Percentiles rank a stretch among this genome's conserved stretches.
Conservation (phyloP, 1,140 invertebrate species). For the Musca domestica region DNA sequence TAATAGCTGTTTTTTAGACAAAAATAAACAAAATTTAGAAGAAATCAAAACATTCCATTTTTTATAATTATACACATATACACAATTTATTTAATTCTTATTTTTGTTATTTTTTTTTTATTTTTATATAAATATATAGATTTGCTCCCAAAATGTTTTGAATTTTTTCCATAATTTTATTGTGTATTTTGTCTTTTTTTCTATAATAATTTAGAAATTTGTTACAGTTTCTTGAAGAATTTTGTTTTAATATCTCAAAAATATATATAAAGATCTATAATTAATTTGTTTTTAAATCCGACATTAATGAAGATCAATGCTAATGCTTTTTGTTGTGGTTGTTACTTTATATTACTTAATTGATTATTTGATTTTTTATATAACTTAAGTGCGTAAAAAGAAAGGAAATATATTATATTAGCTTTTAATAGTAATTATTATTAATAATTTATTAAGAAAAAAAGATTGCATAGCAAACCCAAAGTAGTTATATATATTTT, state of each 20-base stretch:
- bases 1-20: slow-evolving; percentile 3
- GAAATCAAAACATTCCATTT: not conserved
- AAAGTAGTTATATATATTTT: no score
- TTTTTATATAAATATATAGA: slow-evolving; percentile 23
- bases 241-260: not conserved
- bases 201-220: slow-evolving; percentile 5
- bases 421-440: no score
- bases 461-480: no score
- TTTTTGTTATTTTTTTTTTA: not conserved
- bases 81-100: slow-evolving; percentile 2
- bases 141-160: slow-evolving; percentile 25
- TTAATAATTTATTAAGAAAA: no score
- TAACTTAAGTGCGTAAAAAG: not conserved
- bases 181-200: slow-evolving; percentile 11
- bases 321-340: slow-evolving; percentile 5
- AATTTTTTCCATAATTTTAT: slow-evolving; percentile 16
- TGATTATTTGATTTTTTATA: not conserved
- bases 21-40: not conserved
- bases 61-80: slow-evolving; percentile 18
- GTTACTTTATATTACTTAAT: not conserved
- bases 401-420: no score
- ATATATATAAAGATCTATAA: not conserved
- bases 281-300: not conserved
- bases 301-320: not conserved
- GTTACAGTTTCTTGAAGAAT: not conserved